phyloP scores from a whole-genome alignment of 2,797 vertebrate genomes.

The Gorsachius magnificus region DNA sequence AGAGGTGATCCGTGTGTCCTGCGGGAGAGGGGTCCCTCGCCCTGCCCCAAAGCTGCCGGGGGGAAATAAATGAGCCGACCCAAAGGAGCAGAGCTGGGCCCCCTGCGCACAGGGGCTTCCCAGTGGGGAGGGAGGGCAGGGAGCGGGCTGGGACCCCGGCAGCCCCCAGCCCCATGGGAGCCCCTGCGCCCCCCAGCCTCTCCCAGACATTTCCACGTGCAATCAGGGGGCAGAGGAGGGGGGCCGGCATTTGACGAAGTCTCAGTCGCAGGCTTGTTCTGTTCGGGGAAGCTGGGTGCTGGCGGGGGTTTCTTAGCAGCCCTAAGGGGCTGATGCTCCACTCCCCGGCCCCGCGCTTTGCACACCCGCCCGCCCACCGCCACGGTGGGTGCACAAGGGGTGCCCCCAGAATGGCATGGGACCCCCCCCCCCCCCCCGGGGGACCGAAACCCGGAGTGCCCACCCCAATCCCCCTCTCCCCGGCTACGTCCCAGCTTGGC shows the following conservation, averaged over 20 bases:
- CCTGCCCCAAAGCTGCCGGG: not conserved
- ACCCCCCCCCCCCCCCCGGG: not conserved
- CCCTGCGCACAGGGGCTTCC: not conserved
- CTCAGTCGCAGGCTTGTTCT: not conserved
- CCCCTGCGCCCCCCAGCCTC: too few relatives aligned
- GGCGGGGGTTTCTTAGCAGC: slow-evolving; percentile 26
- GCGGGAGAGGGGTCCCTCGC: not conserved
- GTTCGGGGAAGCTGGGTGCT: not conserved
- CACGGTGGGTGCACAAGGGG: fast-evolving
- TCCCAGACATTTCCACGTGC: not conserved
- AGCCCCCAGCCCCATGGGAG: not conserved
- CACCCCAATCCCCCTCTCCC: not conserved
- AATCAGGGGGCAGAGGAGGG: not conserved
- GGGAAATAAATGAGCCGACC: not conserved
- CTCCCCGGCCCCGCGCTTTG: not conserved
- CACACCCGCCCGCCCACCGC: not conserved
- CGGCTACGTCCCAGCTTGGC: not conserved
- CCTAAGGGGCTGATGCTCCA: not conserved
- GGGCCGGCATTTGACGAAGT: not conserved
- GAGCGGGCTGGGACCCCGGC: fast-evolving
- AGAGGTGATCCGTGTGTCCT: slow-evolving; percentile 17
- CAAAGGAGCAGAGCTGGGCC: not conserved
- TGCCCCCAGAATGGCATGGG: fast-evolving
- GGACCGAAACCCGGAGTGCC: too few relatives aligned
- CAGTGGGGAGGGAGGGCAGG: not conserved